Evolutionary conservation across 2,797 vertebrate genomes (phyloP).

Genomic region (Hozukius guyotensis): DNA sequence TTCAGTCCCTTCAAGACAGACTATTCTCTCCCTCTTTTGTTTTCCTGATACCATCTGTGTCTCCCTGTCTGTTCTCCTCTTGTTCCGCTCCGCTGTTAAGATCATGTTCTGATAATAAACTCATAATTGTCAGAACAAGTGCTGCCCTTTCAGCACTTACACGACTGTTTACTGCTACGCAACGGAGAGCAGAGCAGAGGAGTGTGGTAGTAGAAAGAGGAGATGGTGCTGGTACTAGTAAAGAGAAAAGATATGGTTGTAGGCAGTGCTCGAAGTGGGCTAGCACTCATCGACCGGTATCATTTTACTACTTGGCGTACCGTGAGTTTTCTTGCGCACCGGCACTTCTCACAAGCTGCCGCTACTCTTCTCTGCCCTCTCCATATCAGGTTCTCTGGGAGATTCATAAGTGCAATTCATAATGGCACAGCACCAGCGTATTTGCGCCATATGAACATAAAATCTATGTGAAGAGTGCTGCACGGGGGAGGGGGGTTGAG

Average conservation of each 20-base stretch:
- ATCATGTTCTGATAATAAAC: constrained; percentile 65
- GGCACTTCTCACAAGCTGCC: no score
- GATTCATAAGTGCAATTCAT: no score
- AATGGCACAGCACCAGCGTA: no score
- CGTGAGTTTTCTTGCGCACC: no score
- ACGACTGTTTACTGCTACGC: constrained; percentile 9
- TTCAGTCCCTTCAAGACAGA: constrained; percentile 36
- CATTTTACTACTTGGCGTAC: no score
- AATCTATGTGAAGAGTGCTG: no score
- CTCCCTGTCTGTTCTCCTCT: constrained; percentile 38
- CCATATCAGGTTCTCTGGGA: no score
- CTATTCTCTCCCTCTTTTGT: constrained; percentile 41
- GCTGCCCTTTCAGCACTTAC: constrained; percentile 41
- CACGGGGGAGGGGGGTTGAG: no score
- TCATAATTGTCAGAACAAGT: constrained; percentile 57
- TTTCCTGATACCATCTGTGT: constrained; percentile 57
- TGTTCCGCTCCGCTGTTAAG: constrained; percentile 48
- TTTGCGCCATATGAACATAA: no score
- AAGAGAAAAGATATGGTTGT: not conserved
- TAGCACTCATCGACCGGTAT: no score
- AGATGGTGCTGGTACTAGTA: not conserved
- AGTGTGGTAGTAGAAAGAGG: not conserved
- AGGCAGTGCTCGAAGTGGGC: no score
- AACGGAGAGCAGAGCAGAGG: not conserved
- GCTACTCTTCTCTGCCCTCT: no score